Base-by-base conservation (phyloP, 2,888 invertebrate genomes). In the Eristalis pertinax region DNA sequence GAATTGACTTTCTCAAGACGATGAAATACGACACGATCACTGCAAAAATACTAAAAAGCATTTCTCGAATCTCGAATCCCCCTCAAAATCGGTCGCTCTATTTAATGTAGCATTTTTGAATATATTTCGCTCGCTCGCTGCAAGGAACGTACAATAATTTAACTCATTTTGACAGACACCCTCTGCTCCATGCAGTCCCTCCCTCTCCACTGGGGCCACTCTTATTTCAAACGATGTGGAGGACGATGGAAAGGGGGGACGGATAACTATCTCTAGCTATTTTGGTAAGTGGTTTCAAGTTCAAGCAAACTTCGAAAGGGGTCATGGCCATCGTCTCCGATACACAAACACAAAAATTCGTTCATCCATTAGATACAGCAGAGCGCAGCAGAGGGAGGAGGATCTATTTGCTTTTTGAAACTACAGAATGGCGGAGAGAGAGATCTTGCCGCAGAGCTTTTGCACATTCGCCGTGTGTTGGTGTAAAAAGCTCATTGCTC, bases 401-500 rank as follows among this genome's bases (percentile, higher is more conserved):
- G 72, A 73, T 81, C 80, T 80, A 80, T 62, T 41, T 62, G 63
- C 19, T 11, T 13, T 26, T 0, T 24, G 4, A 73, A 67, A 50
- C 74, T 74, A 64, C 67, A 69, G 69, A 29, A 43, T 11, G 50
- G 35, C 41, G 65, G 43, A 22, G 32, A 26, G 38, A 70, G 43
- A 22, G 32, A 26, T 60, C 68, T 60, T 41, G 5, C 11, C 32
- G 10, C 29, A 13, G 19, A 24, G 50, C 50, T 50, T 50, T 41
- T 22, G 26, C 4, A 32, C 29, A 29, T 29, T 29, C 32, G 8
- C 32, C 8, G n/a, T 64, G 60, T 78, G 50, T 50, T 60, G 58
- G 77, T 64, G 22, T 15, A 5, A 90, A 91, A 91, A 90, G 78
- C 89, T 69, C 88, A 0, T 75, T 15, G 19, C 19, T 5, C 19